Evolutionary conservation across 2,113 vertebrate genomes (phyloP), one percentile per base, ranked within the genome.

Genomic region (Talpa occidentalis): DNA sequence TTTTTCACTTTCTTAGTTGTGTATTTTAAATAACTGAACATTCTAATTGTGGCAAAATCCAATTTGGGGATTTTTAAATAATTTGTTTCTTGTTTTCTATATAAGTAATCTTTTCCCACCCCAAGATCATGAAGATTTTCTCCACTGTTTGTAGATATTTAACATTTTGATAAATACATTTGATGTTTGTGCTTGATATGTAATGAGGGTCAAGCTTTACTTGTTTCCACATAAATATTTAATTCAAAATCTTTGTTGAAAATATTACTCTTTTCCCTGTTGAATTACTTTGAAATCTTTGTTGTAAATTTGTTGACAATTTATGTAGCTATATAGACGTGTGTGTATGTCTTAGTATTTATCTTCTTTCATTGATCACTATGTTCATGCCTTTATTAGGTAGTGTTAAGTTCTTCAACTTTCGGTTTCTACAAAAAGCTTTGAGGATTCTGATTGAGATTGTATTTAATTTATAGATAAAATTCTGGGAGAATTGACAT

Each of bases 1-100:
- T 30, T 81, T 90, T 90, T 64, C 52, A 21, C 67, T 91, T 91
- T 83, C n/a, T 64, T 91, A 78, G 78, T 54, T 32, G 72, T 92
- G 11, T 69, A 2, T 78, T 90, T 90, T 82, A 62, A 82, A 83
- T 35, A 93, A 17, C 19, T 77, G 12, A 93, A 52, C 60, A 35
- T 93, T 80, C 78, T 88, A 22, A 76, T 74, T 88, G 91, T 64
- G 37, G 9, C 5, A 16, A 83, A 83, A 66, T 84, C 28, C 2
- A 12, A 16, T 67, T 66, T 69, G 56, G 54, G 40, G 44, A 26
- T 69, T 67, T 84, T 77, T 35, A 59, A 12, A 76, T 30, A 44
- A 56, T 72, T 66, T 82, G 11, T 83, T 76, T 37, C 6, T 91
- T 90, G 7, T 56, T 14, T 83, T 88, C n/a, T 72, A 15, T 78